These are phyloP conservation scores for Paralichthys olivaceus DNA, from an alignment of 2,113 vertebrate species.

Conservation along the genomic window DNA sequence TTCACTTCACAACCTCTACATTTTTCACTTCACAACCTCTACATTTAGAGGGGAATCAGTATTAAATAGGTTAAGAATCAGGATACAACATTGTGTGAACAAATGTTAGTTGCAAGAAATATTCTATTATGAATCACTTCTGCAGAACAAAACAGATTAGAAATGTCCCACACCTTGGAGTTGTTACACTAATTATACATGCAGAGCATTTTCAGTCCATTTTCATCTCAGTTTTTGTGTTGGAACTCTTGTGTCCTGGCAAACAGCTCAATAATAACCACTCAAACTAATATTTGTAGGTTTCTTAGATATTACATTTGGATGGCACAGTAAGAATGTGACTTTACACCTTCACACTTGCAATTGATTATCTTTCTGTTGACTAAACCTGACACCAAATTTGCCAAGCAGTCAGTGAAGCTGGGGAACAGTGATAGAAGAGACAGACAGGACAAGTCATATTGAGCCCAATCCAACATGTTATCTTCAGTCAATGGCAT, in stretches of 20 bases:
- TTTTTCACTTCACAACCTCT: no score
- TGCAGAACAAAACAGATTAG: no score
- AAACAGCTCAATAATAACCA: slow-evolving; percentile 46
- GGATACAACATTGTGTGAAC: no score
- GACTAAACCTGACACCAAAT: slow-evolving; percentile 36
- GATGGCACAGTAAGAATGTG: slow-evolving; percentile 15
- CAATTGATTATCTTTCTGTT: slow-evolving; percentile 12
- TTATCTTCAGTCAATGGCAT: slow-evolving; percentile 63
- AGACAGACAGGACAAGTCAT: slow-evolving; percentile 31
- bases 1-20: no score
- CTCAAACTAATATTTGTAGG: slow-evolving; percentile 29
- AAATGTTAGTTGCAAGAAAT: no score
- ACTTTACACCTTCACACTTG: slow-evolving; percentile 10
- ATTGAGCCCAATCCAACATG: slow-evolving; percentile 39
- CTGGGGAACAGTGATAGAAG: slow-evolving; percentile 29
- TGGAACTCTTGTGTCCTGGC: slow-evolving; percentile 22
- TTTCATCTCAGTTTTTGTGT: slow-evolving; percentile 22
- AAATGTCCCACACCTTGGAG: no score
- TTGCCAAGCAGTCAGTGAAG: slow-evolving; percentile 27
- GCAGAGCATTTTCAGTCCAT: neutral
- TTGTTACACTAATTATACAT: no score
- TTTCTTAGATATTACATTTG: slow-evolving; percentile 34
- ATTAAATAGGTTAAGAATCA: no score
- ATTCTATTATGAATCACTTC: no score
- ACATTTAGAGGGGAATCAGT: no score